Percentiles rank a stretch among this genome's conserved stretches.
Evolutionary conservation across 2,888 invertebrate species (phyloP).

Genomic region (Idaea straminata): DNA sequence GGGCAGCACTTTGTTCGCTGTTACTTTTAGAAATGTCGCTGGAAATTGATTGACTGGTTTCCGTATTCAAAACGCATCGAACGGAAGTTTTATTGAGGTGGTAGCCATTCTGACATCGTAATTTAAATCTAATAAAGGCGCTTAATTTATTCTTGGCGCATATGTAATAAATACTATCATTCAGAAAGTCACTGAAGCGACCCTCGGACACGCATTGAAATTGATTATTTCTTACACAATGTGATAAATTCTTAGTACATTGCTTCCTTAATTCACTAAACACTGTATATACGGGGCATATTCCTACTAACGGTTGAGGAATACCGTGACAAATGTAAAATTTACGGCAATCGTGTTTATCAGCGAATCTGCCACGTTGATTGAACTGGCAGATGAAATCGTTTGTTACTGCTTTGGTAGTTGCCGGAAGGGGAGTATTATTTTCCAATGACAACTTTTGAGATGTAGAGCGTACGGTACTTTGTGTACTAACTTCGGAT

Average conservation of each 20-base stretch:
- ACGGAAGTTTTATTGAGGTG: constrained; percentile 52
- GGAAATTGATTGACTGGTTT: constrained; percentile 20
- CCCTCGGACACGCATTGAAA: constrained; percentile 68
- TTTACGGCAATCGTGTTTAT: constrained; percentile 69
- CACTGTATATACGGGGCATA: constrained; percentile 64
- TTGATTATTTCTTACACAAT: constrained; percentile 68
- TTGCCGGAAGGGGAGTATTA: constrained; percentile 13
- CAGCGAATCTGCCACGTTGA: constrained; percentile 67
- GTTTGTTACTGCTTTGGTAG: constrained; percentile 9
- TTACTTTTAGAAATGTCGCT: constrained; percentile 31
- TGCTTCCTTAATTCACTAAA: constrained; percentile 67
- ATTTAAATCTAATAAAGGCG: constrained; percentile 55
- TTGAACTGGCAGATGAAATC: constrained; percentile 42
- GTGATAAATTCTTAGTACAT: constrained; percentile 71
- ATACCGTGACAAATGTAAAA: constrained; percentile 73
- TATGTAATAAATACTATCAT: constrained; percentile 64
- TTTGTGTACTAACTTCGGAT: constrained; percentile 2
- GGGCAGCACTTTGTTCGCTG: constrained; percentile 23
- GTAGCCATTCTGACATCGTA: constrained; percentile 60
- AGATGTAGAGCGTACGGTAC: neutral
- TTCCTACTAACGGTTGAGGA: constrained; percentile 46
- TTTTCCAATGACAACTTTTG: constrained; percentile 3
- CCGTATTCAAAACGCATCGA: constrained; percentile 43
- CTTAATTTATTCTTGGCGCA: constrained; percentile 52
- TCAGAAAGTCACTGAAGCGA: constrained; percentile 57